A percentile compares a stretch with the other conserved stretches of the same genome.
Conservation (phyloP, 2,888 invertebrate genomes). For the Parnassius orleans region DNA sequence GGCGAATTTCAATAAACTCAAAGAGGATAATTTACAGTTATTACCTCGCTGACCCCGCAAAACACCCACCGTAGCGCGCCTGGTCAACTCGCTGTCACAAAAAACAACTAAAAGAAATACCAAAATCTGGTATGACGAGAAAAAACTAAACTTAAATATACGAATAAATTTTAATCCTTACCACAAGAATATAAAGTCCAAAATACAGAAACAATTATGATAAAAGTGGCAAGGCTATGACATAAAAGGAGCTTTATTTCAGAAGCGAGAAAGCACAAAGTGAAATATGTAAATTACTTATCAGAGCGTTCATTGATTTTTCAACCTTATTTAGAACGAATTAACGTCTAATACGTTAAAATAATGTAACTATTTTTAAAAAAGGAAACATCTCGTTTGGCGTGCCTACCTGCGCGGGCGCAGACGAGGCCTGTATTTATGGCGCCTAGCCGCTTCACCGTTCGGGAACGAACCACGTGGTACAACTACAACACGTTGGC, state of each 20-base stretch:
- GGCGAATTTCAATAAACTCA: conserved; percentile 74
- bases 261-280: conserved; percentile 76
- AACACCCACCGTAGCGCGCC: conserved; percentile 73
- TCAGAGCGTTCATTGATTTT: conserved; percentile 36
- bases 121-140: conserved; percentile 74
- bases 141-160: conserved; percentile 47
- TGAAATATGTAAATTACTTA: conserved; percentile 67
- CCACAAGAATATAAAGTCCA: conserved; percentile 37
- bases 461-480: conserved; percentile 65
- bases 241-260: conserved; percentile 78
- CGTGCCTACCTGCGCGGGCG: conserved; percentile 78
- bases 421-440: conserved; percentile 78
- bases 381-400: conserved; percentile 77
- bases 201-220: conserved; percentile 32
- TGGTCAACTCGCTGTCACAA: conserved; percentile 68
- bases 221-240: conserved; percentile 46
- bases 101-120: conserved; percentile 65
- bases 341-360: conserved; percentile 45
- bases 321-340: conserved; percentile 30
- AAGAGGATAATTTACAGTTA: conserved; percentile 79
- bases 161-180: conserved; percentile 48
- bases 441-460: conserved; percentile 69
- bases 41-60: conserved; percentile 79
- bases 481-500: conserved; percentile 44
- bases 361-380: conserved; percentile 47